Base-by-base conservation (phyloP, 2,797 vertebrate species). In the Dipus sagitta region DNA sequence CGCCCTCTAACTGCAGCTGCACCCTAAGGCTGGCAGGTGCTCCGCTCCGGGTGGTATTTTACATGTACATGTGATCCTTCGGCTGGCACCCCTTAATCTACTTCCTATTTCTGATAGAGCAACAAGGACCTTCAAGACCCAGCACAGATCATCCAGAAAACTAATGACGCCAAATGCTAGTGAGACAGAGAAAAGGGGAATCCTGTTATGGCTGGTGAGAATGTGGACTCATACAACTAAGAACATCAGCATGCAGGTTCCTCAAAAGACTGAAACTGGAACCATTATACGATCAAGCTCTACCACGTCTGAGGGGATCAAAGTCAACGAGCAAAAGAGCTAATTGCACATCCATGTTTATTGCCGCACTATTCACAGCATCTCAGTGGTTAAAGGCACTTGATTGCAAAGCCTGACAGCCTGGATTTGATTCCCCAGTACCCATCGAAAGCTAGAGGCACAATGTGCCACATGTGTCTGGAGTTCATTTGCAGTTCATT, bases 21-120 rank as follows among this genome's bases (percentile, higher is more conserved):
- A 60, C 54, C 10, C 42, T 21, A 58, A n/a, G 58, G 2, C 34
- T 47, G 32, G 7, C 32, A 3, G 38, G 30, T 10, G 3, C 11
- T 54, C 58, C 24, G 58, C 47, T 47, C 47, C 9, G 47, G 9
- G 9, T 0, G 6, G 1, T 8, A 7, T 21, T 28, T 32, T 52
- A 54, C 11, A 52, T 1, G 17, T 10, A 26, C 28, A 26, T 3
- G 0, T 65, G 30, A 4, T 65, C 47, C 9, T 58, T 79, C 24
- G 28, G 20, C 70, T 75, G 10, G 3, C 32, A 4, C 3, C 38
- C 32, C 64, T 60, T n/a, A 14, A 9, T 3, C 24, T 30, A 32
- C 20, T 87, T 70, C 79, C 76, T 67, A 17, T 18, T 86, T 76
- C 85, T 68, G 7, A 32, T 23, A 21, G 54, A 28, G 14, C 58